Base-by-base conservation (phyloP, 2,797 vertebrate species). In the Corythornis leucogaster region DNA sequence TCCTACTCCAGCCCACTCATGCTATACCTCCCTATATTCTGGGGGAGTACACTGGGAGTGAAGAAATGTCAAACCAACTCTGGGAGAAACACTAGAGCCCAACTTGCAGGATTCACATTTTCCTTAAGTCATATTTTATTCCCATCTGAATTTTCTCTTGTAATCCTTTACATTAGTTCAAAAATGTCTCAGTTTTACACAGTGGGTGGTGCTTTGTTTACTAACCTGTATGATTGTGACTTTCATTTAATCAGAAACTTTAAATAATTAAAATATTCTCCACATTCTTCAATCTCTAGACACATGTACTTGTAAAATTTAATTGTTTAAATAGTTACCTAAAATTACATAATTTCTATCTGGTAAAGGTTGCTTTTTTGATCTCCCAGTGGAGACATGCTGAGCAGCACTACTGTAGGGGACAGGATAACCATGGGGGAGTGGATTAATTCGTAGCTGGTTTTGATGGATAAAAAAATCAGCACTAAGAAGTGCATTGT, bases 301-400 rank as follows among this genome's bases (percentile, higher is more conserved):
- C n/a, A 80, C 26, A 31, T 22, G 8, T 4, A 87, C 85, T 55
- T 59, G 54, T 73, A 88, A 86, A 67, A 90, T 62, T 6, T 79
- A 93, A 74, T 82, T 61, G 35, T 93, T 93, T 75, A 62, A 91
- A 40, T 50, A 77, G 53, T 68, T 86, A 93, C 87, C 92, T 93
- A 96, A 95, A 90, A 87, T 22, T 9, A 80, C 26, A 24, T 68
- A 50, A 92, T 33, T 90, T 54, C n/a, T 68, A 40, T 24, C 59
- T 43, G 75, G 53, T 18, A 58, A 79, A 77, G 71, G 63, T 38
- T 88, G 48, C 12, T 57, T 81, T 79, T 78, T 91, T 84, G 45
- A 6, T 42, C 30, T 80, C 67, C 89, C 28, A 16, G 25, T 48
- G 57, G 53, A 77, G 50, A 55, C 50, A 58, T 4, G 24, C 42